Conservation (phyloP, 2,888 invertebrate species). For the Heliothis peltigera region DNA sequence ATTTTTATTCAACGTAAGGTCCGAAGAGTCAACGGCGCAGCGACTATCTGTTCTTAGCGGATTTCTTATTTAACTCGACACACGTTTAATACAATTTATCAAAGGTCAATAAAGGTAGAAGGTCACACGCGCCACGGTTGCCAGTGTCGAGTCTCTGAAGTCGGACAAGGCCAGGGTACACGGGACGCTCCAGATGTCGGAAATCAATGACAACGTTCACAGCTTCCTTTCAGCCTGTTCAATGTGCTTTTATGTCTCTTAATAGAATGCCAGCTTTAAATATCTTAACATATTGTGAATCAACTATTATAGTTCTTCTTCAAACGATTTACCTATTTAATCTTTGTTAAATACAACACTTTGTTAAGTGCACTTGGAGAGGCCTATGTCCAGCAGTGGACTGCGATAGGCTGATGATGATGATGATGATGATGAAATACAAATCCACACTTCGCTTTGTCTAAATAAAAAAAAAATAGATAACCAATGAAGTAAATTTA, state of each 20-base stretch:
- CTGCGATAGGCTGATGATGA: too few species aligned
- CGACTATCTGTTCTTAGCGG: not conserved
- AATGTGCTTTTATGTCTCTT: slow-evolving; percentile 27
- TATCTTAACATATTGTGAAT: slow-evolving; percentile 8
- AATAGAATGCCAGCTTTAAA: slow-evolving; percentile 3
- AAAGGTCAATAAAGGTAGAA: slow-evolving; percentile 67
- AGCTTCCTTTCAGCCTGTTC: slow-evolving; percentile 50
- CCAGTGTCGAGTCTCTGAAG: slow-evolving; percentile 65
- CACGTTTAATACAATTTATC: not conserved
- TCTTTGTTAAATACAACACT: too few species aligned
- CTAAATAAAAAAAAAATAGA: too few species aligned
- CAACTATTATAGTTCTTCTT: too few species aligned
- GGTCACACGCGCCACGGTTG: slow-evolving; percentile 70
- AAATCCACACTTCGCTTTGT: too few species aligned
- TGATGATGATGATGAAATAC: too few species aligned
- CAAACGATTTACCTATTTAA: too few species aligned
- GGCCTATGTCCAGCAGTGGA: too few species aligned
- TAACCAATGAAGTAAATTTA: too few species aligned
- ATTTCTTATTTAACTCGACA: not conserved
- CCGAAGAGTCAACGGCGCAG: not conserved
- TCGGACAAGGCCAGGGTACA: slow-evolving; percentile 77
- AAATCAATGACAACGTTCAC: slow-evolving; percentile 72
- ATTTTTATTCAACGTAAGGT: too few species aligned
- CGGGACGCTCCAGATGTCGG: slow-evolving; percentile 69
- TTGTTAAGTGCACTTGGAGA: too few species aligned